Percentiles rank a stretch among this genome's conserved stretches.
phyloP scores from a whole-genome alignment of 1,140 invertebrate genomes.

The Drosophila lacertosa region DNA sequence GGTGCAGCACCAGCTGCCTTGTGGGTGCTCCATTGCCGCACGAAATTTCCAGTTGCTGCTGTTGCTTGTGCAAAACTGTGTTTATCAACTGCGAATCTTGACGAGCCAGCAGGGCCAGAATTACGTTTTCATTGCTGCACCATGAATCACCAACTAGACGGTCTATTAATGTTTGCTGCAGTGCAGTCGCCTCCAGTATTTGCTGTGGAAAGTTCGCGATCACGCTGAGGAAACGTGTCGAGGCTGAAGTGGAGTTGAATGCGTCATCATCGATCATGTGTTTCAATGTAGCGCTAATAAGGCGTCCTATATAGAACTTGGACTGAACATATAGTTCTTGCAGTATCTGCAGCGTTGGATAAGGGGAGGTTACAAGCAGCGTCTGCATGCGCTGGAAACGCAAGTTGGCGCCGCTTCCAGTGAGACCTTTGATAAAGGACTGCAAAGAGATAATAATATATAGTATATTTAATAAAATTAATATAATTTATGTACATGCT shows the following conservation, averaged over 20 bases:
- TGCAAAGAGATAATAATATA: conserved; percentile 12
- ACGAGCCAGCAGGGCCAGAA: conserved; percentile 57
- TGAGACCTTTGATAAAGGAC: conserved; percentile 49
- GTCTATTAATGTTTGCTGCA: conserved; percentile 44
- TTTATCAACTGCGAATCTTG: conserved; percentile 39
- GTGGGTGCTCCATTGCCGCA: conserved; percentile 28
- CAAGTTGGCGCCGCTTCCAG: conserved; percentile 18
- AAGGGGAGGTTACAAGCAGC: conserved; percentile 33
- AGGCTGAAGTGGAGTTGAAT: conserved; percentile 1
- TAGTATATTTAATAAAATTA: background rate
- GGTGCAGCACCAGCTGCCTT: conserved; percentile 56
- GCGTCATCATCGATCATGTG: conserved; percentile 52
- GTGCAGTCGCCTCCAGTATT: conserved; percentile 41
- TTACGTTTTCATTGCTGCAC: conserved; percentile 33
- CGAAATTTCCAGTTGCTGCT: conserved; percentile 20
- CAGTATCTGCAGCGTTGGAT: conserved; percentile 60
- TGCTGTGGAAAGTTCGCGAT: conserved; percentile 61
- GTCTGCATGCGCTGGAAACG: conserved; percentile 34
- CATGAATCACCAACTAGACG: conserved; percentile 28
- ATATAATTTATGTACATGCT: background rate
- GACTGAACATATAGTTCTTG: conserved; percentile 32
- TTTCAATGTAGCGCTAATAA: conserved; percentile 39
- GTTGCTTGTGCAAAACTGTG: conserved; percentile 25
- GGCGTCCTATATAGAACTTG: conserved; percentile 55
- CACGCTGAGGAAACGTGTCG: conserved; percentile 53